Base-by-base conservation (phyloP, 2,113 vertebrate genomes). In the Pogonocichla stellata region DNA sequence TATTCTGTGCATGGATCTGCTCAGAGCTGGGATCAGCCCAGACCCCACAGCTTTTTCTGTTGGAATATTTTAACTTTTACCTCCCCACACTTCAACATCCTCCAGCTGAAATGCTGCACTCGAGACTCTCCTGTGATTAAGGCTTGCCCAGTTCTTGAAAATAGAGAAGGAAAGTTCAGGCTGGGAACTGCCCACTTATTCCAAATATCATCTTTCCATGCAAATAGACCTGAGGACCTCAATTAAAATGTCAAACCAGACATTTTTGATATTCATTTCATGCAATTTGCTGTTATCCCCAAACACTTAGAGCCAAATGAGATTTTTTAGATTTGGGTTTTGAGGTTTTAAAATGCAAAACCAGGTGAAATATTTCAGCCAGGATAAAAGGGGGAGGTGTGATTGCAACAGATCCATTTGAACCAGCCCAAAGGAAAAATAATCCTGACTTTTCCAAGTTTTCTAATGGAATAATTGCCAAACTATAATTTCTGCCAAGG, bases 301-400 rank as follows among this genome's bases (percentile, higher is more conserved):
- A 33, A 43, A 54, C 6, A 38, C 67, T 67, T 9, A 8, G 8
- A 56, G 60, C 19, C 16, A 22, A 54, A 15, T 40, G 22, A 77
- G 58, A 19, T 22, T 42, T 36, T 77, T 53, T 38, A 61, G 64
- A 60, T 86, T 4, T 10, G 14, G 22, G 38, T 54, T 88, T 85
- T 42, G 79, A 90, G 33, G 56, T 62, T 93, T 80, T 45, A 53
- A 56, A 90, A 42, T 36, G 50, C 40, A 84, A 79, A 79, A 33
- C 17, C 14, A 50, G 42, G 14, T 60, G 17, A 51, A 64, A 70
- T 81, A 43, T 60, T 72, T 51, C 14, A 2, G 57, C 14, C 16
- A 10, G 71, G 75, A 53, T 50, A 33, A 47, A 70, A 75, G 5
- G 38, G 6, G 0, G 4, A 1, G 3, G 5, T 18, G 45, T 10